Evolutionary conservation across 92 coral and sea anemone genomes (phyloP).

Genomic region (Micromussa lordhowensis): DNA sequence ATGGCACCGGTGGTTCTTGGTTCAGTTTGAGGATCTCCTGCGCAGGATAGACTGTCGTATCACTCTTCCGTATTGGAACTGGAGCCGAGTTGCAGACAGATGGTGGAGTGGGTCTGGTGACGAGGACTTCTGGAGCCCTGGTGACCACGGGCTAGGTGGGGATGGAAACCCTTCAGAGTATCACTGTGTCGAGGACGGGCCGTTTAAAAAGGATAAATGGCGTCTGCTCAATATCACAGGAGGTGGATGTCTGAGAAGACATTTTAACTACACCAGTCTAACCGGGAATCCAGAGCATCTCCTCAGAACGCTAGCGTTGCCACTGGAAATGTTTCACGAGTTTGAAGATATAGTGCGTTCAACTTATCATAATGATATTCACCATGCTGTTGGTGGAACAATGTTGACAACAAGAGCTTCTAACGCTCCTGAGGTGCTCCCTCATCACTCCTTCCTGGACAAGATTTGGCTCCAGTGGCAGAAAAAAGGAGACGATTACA

Average conservation of each 20-base stretch:
- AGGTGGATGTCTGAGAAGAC: constrained; percentile 56
- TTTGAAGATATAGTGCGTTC: constrained; percentile 64
- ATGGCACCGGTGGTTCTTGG: constrained; percentile 68
- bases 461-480: constrained; percentile 89
- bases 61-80: constrained; percentile 62
- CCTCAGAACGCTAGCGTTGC: constrained; percentile 30
- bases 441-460: constrained; percentile 89
- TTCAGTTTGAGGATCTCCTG: constrained; percentile 55
- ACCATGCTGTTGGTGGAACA: constrained; percentile 59
- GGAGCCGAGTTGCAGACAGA: constrained; percentile 53
- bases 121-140: constrained; percentile 52
- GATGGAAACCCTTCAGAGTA: constrained; percentile 28
- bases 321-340: constrained; percentile 40
- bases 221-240: constrained; percentile 13
- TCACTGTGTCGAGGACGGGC: constrained; percentile 54
- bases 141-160: constrained; percentile 63
- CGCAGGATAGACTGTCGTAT: constrained; percentile 62
- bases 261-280: constrained; percentile 21
- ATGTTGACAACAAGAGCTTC: constrained; percentile 61
- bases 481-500: constrained; percentile 59
- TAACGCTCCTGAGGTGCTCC: constrained; percentile 82
- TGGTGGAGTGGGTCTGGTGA: constrained; percentile 54
- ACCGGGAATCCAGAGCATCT: constrained; percentile 44
- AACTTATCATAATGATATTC: constrained; percentile 69
- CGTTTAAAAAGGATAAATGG: constrained; percentile 52